Evolutionary conservation across 2,113 vertebrate species (phyloP).

Genomic region (Thalassarche chlororhynchos): DNA sequence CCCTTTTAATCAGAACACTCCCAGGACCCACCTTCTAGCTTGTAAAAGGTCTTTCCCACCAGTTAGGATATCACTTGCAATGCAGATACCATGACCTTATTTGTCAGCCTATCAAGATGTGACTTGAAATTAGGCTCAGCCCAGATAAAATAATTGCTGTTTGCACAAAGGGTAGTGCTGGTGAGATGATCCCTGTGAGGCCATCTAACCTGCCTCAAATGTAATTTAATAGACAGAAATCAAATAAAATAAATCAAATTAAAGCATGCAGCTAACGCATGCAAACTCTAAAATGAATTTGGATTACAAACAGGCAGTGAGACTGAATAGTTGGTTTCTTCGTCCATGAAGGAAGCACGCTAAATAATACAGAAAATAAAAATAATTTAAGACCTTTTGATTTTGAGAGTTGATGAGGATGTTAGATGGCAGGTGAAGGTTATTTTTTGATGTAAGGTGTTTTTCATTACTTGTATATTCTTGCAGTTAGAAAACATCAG

Average conservation of each 20-base stretch:
- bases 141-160: not conserved
- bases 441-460: not conserved
- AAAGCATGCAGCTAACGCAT: not conserved
- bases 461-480: not conserved
- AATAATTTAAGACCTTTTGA: not conserved
- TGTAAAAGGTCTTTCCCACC: not conserved
- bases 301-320: not conserved
- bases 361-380: not conserved
- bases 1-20: not conserved
- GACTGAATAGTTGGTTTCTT: not conserved
- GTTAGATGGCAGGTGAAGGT: not conserved
- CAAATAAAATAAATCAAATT: constrained; percentile 16
- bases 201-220: not conserved
- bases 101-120: not conserved
- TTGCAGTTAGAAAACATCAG: constrained; percentile 12
- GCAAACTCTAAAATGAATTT: not conserved
- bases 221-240: not conserved
- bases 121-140: not conserved
- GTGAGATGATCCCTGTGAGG: not conserved
- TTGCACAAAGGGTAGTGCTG: not conserved
- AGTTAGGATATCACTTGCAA: not conserved
- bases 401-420: not conserved
- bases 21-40: not conserved
- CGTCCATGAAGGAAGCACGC: not conserved
- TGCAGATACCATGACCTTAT: not conserved